Conservation (phyloP, 2,888 invertebrate species). For the Catocala fraxini region DNA sequence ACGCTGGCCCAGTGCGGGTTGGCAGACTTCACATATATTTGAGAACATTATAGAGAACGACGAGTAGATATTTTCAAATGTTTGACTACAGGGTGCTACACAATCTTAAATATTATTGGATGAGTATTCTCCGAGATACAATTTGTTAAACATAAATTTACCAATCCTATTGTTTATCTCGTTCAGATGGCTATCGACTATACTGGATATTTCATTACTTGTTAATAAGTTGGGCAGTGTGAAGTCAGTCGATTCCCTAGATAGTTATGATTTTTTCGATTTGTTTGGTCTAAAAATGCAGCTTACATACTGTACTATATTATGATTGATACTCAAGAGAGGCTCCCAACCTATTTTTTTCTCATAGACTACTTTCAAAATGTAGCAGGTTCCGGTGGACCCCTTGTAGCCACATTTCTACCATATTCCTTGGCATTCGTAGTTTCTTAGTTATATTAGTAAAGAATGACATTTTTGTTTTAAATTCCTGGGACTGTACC, state of each 20-base stretch:
- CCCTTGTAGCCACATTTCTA: no score
- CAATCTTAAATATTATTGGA: slow-evolving; percentile 2
- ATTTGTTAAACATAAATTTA: neutral
- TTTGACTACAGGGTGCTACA: slow-evolving; percentile 1
- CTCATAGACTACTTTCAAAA: no score
- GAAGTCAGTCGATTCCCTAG: neutral
- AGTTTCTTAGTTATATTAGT: no score
- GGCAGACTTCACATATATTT: no score
- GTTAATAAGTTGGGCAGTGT: neutral
- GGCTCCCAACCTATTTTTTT: no score
- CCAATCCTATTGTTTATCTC: slow-evolving; percentile 9
- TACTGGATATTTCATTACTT: neutral
- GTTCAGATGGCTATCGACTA: slow-evolving; percentile 11
- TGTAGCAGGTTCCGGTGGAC: no score
- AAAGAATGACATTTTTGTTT: no score
- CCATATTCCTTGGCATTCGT: no score
- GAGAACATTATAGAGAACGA: no score
- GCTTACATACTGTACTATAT: neutral
- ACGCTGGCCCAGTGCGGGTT: no score
- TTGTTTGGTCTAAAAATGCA: neutral
- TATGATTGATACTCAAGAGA: no score
- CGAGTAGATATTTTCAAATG: slow-evolving; percentile 51
- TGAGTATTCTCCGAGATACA: slow-evolving; percentile 3
- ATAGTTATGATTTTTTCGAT: slow-evolving; percentile 2
- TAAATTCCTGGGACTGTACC: no score